A percentile compares a stretch with the other conserved stretches of the same genome.
Evolutionary conservation across 2,113 vertebrate species (phyloP).

Genomic region (Ranitomeya variabilis): DNA sequence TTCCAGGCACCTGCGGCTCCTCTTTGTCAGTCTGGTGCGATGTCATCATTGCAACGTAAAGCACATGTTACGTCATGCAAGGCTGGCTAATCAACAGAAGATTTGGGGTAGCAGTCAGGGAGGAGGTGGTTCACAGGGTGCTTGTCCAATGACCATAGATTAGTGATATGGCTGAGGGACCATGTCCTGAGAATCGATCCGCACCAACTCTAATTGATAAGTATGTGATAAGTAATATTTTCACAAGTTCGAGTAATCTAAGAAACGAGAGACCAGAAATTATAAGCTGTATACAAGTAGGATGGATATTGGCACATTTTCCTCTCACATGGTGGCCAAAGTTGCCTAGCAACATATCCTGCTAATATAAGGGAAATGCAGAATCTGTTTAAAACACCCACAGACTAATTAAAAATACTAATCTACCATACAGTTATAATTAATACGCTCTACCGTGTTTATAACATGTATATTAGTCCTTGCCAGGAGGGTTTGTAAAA

Average conservation of each 20-base stretch:
- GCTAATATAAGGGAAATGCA: constrained; percentile 21
- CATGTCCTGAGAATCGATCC: too few species aligned
- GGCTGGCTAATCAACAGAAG: too few species aligned
- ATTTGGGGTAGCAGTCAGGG: too few species aligned
- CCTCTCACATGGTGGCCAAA: constrained; percentile 36
- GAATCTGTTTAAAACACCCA: constrained; percentile 26
- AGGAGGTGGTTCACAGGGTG: too few species aligned
- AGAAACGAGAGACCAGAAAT: neutral
- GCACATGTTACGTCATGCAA: too few species aligned
- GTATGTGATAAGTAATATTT: neutral
- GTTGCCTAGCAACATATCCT: constrained; percentile 54
- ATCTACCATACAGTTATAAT: neutral
- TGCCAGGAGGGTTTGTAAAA: neutral
- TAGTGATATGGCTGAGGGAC: too few species aligned
- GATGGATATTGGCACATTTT: neutral
- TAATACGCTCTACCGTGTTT: neutral
- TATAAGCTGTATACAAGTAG: neutral
- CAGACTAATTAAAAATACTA: constrained; percentile 40
- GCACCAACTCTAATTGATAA: too few species aligned
- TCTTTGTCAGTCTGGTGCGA: too few species aligned
- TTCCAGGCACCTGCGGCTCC: too few species aligned
- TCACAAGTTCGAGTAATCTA: neutral
- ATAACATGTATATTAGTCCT: neutral
- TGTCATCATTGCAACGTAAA: too few species aligned
- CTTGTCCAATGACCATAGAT: too few species aligned